Evolutionary conservation across 2,113 vertebrate species (phyloP), one percentile per base, ranked within the genome.

Genomic region (Apistogramma diplotaenia): DNA sequence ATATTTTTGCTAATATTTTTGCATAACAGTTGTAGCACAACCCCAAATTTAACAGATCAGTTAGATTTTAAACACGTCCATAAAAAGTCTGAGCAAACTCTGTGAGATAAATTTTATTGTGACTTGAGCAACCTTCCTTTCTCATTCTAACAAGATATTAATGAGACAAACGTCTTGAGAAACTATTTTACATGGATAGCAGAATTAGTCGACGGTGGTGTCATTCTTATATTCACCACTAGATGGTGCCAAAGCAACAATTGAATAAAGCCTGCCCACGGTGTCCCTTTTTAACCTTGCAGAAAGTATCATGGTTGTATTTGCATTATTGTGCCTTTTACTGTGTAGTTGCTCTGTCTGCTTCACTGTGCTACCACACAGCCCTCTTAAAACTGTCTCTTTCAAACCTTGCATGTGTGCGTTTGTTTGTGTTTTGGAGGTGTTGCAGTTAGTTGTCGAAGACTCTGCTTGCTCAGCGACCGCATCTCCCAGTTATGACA

Each of bases 361-460:
- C 5, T 1, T 25, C 1, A 13, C 29, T 33, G 5, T 31, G 23
- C 13, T 33, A 19, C 35, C 31, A n/a, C 10, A 8, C 29, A 33
- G 33, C 18, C 18, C 15, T 46, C 12, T 65, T 55, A 56, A 1
- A 31, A 78, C 7, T 27, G 2, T 70, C 51, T 31, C 43, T 4
- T 49, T 25, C 19, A 67, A 67, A 67, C 23, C 49, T 46, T 67
- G 15, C 40, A 49, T 29, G 40, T 76, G 1, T 74, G 11, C 51
- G 1, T 62, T 4, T 80, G 40, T 73, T 31, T 89, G 56, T 88
- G 43, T 81, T 23, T 85, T 84, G 21, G 77, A 94, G 92, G 21
- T 86, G 21, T 19, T 87, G 16, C 81, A 10, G 23, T 23, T 86
- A 1, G 53, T 74, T 23, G 61, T 80, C 3, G 74, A 82, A 3